A percentile compares a stretch with the other conserved stretches of the same genome.
Evolutionary conservation across 2,113 vertebrate species (phyloP).

Genomic region (Beaufortia kweichowensis): DNA sequence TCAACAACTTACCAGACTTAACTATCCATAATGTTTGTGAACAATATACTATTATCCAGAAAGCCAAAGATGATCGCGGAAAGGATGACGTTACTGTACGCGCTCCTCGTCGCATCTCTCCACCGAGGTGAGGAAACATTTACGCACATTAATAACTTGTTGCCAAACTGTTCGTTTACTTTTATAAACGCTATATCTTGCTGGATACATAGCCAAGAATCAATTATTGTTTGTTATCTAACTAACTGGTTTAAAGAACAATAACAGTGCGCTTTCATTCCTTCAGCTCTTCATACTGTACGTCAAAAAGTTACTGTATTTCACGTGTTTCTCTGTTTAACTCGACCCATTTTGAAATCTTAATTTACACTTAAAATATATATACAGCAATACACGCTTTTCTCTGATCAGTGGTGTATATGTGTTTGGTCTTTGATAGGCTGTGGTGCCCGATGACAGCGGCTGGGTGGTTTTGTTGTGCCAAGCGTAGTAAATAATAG

Average conservation of each 20-base stretch:
- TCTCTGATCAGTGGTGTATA: background rate
- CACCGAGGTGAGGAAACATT: conserved; percentile 51
- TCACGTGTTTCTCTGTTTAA: background rate
- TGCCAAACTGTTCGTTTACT: conserved; percentile 9
- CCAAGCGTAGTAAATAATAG: conserved; percentile 40
- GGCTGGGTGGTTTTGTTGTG: conserved; percentile 28
- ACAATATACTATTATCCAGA: conserved; percentile 10
- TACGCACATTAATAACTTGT: conserved; percentile 27
- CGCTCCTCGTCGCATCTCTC: conserved; percentile 47
- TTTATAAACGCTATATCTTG: background rate
- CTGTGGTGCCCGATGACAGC: conserved; percentile 12
- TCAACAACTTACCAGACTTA: conserved; percentile 6
- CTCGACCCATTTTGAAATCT: conserved; percentile 19
- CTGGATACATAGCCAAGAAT: background rate
- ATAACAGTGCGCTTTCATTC: background rate
- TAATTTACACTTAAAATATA: conserved; percentile 30
- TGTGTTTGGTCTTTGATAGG: background rate
- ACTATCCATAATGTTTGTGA: conserved; percentile 22
- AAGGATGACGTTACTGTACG: conserved; percentile 41
- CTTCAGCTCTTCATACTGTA: background rate
- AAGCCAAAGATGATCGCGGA: conserved; percentile 52
- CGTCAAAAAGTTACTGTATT: conserved; percentile 7
- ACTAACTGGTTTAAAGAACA: background rate
- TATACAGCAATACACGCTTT: conserved; percentile 12
- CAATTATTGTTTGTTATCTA: background rate